Percentiles rank a stretch among this genome's conserved stretches.
Conservation (phyloP, 2,113 vertebrate genomes). For the Pseudolaguvia tuberculata region DNA sequence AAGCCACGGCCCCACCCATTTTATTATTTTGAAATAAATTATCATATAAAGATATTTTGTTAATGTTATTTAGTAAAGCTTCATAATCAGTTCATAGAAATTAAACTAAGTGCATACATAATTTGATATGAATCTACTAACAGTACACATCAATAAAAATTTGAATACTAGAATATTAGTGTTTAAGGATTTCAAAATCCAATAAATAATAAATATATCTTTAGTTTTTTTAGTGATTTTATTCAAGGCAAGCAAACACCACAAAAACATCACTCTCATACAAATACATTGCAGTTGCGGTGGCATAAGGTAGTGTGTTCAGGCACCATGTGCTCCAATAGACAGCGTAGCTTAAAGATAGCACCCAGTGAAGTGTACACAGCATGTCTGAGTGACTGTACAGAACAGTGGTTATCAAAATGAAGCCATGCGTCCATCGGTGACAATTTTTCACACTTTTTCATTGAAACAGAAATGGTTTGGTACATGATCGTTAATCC, state of each 20-base stretch:
- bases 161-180: no score
- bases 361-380: conserved; percentile 76
- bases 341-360: conserved; percentile 73
- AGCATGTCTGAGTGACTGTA: conserved; percentile 68
- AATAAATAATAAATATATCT: not conserved
- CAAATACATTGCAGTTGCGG: conserved; percentile 63
- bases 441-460: conserved; percentile 13
- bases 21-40: no score
- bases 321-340: conserved; percentile 61
- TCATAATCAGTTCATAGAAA: no score
- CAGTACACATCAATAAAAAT: no score
- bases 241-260: conserved; percentile 83
- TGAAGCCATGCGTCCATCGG: conserved; percentile 38
- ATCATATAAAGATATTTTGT: no score
- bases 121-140: no score
- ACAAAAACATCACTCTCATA: conserved; percentile 86
- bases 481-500: not conserved
- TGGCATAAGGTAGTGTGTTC: conserved; percentile 44
- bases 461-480: not conserved
- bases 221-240: conserved; percentile 55
- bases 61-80: no score
- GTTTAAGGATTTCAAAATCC: not conserved
- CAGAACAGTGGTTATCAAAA: conserved; percentile 13
- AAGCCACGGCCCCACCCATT: no score
- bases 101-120: no score